Evolutionary conservation across 1,140 invertebrate species (phyloP), one percentile per base, ranked within the genome.

Genomic region (Bombus confusus): DNA sequence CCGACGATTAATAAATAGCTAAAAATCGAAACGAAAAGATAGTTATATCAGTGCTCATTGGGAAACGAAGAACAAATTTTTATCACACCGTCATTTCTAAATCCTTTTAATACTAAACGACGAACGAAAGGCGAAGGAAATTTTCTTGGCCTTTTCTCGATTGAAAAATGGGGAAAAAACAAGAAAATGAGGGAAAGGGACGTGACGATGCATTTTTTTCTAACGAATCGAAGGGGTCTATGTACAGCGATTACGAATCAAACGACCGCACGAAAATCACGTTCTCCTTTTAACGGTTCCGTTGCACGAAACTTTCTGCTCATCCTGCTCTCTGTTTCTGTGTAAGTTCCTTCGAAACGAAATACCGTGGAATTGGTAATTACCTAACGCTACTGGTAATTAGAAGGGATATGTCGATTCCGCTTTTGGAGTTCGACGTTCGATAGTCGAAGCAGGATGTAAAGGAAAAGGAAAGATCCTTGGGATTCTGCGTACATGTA

Each of bases 241-340:
- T 84, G 66, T 84, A 84, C 83, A 84, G 39, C 52, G 76, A 80
- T 84, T 79, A 84, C 75, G 76, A 72, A 39, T 72, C 83, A 69
- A 72, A 79, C 82, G 82, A 69, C 22, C 82, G 74, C 82, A 34
- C 74, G 82, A 57, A 62, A 79, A 71, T 72, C 68, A 43, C 66
- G 76, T 80, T 80, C 66, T 80, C 77, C 77, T 80, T 52, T 73
- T 25, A n/a, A 9, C 4, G 52, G 52, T 39, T 34, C 57, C n/a
- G 66, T 47, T 18, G 72, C 80, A 28, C 52, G 22, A 34, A 39
- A 22, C 31, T 28, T 22, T 31, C 72, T 74, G 22, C 39, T 75
- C 12, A 25, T 37, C 31, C 73, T 52, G 73, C 47, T 76, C 71
- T 31, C 15, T 22, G 28, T 31, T 12, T 31, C 10, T n/a, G 10